These are phyloP conservation scores for Anthophora plumipes DNA, from an alignment of 2,888 invertebrate genomes.

Conservation along the genomic window DNA sequence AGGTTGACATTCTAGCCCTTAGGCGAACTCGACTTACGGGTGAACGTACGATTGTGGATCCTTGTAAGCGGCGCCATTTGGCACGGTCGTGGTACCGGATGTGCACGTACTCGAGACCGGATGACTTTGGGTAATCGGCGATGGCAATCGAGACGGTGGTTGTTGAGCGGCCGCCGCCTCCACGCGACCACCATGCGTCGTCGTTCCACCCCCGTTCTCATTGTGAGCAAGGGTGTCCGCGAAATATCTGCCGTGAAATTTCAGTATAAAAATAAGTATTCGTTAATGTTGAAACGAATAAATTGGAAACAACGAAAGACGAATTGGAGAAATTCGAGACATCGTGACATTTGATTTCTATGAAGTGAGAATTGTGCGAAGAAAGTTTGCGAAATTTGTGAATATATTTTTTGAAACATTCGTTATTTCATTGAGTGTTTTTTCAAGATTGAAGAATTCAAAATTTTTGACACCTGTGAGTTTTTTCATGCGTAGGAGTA, in stretches of 20 bases:
- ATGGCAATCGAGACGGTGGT: constrained; percentile 75
- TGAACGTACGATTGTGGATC: constrained; percentile 82
- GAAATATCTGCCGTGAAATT: constrained; percentile 83
- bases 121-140: constrained; percentile 79
- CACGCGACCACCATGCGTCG: constrained; percentile 72
- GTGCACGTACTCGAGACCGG: constrained; percentile 77
- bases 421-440: no score
- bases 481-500: no score
- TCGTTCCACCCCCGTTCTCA: constrained; percentile 80
- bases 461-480: no score
- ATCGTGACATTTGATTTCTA: no score
- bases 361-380: no score
- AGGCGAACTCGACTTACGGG: constrained; percentile 77
- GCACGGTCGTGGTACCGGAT: constrained; percentile 77
- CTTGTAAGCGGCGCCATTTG: constrained; percentile 79
- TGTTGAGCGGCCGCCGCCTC: constrained; percentile 74
- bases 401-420: no score
- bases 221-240: constrained; percentile 86
- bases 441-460: no score
- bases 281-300: not conserved
- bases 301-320: not conserved
- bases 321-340: no score
- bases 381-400: no score
- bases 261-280: no score
- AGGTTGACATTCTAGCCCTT: constrained; percentile 5